Base-by-base conservation (phyloP, 2,113 vertebrate genomes). In the Bubo scandiacus region DNA sequence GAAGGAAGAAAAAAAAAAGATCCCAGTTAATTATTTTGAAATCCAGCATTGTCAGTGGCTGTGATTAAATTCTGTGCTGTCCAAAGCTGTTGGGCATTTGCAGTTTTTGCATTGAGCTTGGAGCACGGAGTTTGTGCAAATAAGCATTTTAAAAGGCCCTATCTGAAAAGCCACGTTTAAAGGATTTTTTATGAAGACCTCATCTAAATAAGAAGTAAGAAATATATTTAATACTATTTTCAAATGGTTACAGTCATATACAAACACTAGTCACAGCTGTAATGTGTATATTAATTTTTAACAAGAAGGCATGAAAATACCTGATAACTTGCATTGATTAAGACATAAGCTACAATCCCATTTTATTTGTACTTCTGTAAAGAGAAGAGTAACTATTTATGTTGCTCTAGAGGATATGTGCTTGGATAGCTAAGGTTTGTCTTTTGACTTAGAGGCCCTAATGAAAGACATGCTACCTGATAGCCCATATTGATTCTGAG, bases 401-500 rank as follows among this genome's bases (percentile, higher is more conserved):
- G 2, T 49, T 89, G 19, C 34, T 81, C 5, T 73, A 49, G 43
- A 92, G 55, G 15, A 83, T 7, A 79, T 57, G 13, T 49, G n/a
- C 18, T 87, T 65, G 32, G 19, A 62, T 45, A 73, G 9, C 52
- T 68, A 58, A 74, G 16, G 9, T 72, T 78, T 0, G 3, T 29
- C 47, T 85, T 93, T 91, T 92, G 73, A 36, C 43, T 81, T 67
- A 42, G 21, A 75, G 36, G 95, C 71, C 40, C 57, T 92, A 85
- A 81, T 90, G 97, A 92, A 96, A 91, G 87, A 94, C 26, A 34
- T 75, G 84, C 72, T 97, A 90, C 86, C 88, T 86, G 88, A 85
- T 55, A 96, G 82, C 59, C 62, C 57, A 12, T 92, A 96, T 86
- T 91, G 92, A 97, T 96, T 91, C 81, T 55, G 68, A 43, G 62